A percentile compares a stretch with the other conserved stretches of the same genome.
These are phyloP conservation scores for Typhlichthys eigenmanni DNA, from an alignment of 2,797 vertebrate species.

Conservation along the genomic window DNA sequence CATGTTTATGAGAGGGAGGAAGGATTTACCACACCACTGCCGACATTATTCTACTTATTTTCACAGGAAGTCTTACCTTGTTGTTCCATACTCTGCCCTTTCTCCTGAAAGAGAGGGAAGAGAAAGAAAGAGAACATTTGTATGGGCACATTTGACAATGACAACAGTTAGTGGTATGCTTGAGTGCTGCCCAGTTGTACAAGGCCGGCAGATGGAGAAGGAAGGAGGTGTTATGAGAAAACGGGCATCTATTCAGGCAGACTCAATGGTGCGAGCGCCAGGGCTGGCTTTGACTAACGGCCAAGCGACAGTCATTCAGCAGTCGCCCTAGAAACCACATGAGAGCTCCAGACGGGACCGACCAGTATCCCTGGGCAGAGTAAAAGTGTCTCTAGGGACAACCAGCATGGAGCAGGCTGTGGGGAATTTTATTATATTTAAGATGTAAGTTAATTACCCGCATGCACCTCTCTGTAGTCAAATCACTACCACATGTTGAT, in stretches of 20 bases:
- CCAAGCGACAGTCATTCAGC: constrained; percentile 73
- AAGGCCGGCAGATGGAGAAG: constrained; percentile 66
- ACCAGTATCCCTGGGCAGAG: constrained; percentile 62
- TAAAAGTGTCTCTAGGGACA: background rate
- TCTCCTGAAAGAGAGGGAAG: constrained; percentile 78
- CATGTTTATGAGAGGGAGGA: constrained; percentile 13
- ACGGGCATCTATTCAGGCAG: constrained; percentile 65
- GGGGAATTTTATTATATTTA: constrained; percentile 45
- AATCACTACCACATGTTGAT: constrained; percentile 40
- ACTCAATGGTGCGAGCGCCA: constrained; percentile 64
- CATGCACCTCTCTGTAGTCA: constrained; percentile 17
- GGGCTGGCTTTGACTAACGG: constrained; percentile 65
- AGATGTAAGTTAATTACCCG: background rate
- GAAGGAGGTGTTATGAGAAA: constrained; percentile 69
- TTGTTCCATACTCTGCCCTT: constrained; percentile 91
- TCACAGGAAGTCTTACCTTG: constrained; percentile 83
- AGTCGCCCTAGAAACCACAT: constrained; percentile 73
- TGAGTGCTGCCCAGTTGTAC: constrained; percentile 52
- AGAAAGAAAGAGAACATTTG: constrained; percentile 40
- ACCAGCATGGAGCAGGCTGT: constrained; percentile 34
- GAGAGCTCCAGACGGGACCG: constrained; percentile 62
- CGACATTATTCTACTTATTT: constrained; percentile 43
- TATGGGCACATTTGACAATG: constrained; percentile 43
- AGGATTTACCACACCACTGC: constrained; percentile 45
- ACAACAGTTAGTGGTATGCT: constrained; percentile 52